Conservation (phyloP, 2,888 invertebrate species). For the Isoperla grammatica region DNA sequence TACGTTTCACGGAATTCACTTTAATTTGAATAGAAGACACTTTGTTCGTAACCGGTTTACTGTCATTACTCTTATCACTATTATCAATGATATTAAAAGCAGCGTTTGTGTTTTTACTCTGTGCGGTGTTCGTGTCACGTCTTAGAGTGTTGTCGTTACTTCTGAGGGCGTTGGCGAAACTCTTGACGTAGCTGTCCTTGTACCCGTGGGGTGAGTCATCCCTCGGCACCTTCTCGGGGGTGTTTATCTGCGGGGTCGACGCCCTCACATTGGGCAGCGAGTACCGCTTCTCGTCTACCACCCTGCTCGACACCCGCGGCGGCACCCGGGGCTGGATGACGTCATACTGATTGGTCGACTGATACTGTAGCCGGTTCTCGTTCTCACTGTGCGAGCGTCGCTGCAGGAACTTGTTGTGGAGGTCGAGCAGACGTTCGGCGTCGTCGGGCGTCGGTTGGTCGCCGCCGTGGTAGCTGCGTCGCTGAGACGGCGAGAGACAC, state of each 20-base stretch:
- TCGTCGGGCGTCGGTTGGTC: slow-evolving; percentile 38
- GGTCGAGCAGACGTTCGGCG: slow-evolving; percentile 59
- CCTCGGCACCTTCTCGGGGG: too few species aligned
- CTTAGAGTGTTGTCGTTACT: too few species aligned
- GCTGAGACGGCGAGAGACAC: slow-evolving; percentile 67
- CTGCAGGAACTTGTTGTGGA: slow-evolving; percentile 64
- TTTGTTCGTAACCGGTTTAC: too few species aligned
- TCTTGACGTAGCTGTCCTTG: too few species aligned
- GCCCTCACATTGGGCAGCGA: slow-evolving; percentile 1
- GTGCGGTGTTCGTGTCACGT: too few species aligned
- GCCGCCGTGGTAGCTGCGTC: slow-evolving; percentile 19
- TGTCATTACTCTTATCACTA: too few species aligned
- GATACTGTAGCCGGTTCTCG: slow-evolving; percentile 4
- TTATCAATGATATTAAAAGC: too few species aligned
- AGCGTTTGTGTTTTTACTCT: too few species aligned
- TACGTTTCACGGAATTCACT: too few species aligned
- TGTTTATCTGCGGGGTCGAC: neutral
- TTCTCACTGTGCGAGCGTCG: slow-evolving; percentile 54
- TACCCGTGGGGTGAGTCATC: too few species aligned
- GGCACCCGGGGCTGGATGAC: neutral
- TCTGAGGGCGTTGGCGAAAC: too few species aligned
- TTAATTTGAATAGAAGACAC: too few species aligned
- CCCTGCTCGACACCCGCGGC: neutral
- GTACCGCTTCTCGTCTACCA: slow-evolving; percentile 1
- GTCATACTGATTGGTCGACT: slow-evolving; percentile 13